Percentiles rank a stretch among this genome's conserved stretches.
These are phyloP conservation scores for Proctacanthus coquilletti DNA, from an alignment of 1,140 invertebrate genomes.

Conservation along the genomic window DNA sequence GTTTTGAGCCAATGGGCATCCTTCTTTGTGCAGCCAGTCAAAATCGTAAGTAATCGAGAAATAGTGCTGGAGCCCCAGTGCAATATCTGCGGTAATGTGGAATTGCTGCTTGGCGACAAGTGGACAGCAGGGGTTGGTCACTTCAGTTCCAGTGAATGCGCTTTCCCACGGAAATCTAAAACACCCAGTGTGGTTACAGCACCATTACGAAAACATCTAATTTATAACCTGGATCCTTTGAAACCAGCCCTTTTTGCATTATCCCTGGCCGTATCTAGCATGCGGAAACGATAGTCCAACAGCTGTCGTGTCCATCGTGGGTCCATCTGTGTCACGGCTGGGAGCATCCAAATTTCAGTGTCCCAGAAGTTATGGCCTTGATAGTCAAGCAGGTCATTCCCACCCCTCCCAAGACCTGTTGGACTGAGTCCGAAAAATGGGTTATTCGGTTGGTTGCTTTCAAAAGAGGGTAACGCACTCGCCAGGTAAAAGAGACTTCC, in stretches of 20 bases:
- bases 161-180: conserved; percentile 37
- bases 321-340: conserved; percentile 16
- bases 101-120: conserved; percentile 36
- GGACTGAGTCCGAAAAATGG: conserved; percentile 37
- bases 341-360: conserved; percentile 29
- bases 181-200: not conserved
- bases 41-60: conserved; percentile 33
- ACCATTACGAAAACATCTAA: not conserved
- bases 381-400: conserved; percentile 20
- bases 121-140: conserved; percentile 38
- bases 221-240: conserved; percentile 16
- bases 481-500: conserved; percentile 39
- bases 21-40: conserved; percentile 29
- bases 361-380: conserved; percentile 29
- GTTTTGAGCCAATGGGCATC: conserved; percentile 34
- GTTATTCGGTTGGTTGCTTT: conserved; percentile 29
- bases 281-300: conserved; percentile 15
- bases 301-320: conserved; percentile 14
- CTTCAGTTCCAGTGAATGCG: conserved; percentile 37
- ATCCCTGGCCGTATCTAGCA: conserved; percentile 14
- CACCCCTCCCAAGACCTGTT: conserved; percentile 36
- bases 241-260: conserved; percentile 18
- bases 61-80: conserved; percentile 35
- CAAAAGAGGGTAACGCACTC: conserved; percentile 34
- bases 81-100: conserved; percentile 37